Base-by-base conservation (phyloP, 2,888 invertebrate species). In the Urechis unicinctus region DNA sequence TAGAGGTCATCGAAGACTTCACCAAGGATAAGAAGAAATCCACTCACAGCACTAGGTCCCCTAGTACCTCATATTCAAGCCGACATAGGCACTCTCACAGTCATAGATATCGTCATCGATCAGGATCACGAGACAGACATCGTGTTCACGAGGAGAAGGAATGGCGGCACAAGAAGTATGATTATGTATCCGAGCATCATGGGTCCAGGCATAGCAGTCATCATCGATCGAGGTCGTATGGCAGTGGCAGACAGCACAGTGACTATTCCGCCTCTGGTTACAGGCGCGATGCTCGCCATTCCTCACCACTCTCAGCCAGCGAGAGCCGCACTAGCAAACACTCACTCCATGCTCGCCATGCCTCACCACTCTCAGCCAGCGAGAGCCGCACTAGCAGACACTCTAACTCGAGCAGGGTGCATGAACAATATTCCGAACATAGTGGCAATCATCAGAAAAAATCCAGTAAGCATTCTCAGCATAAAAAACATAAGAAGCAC, bases 401-500 rank as follows among this genome's bases (percentile, higher is more conserved):
- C 36, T 13, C 36, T 9, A 36, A 17, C 36, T 17, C 17, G 9
- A 17, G 17, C 9, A 17, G 9, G 9, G 36, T 36, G 9, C 17
- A 36, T 17, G 36, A 36, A 17, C n/a, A n/a, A n/a, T n/a, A n/a
- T n/a, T n/a, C n/a, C n/a, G n/a, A n/a, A n/a, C n/a, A n/a, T n/a
- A n/a, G n/a, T n/a, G n/a, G n/a, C n/a, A n/a, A n/a, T n/a, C n/a
- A n/a, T n/a, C n/a, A n/a, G n/a, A n/a, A n/a, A n/a, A 45, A 46
- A 42, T 26, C 56, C 53, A 41, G 52, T 51, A 31, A 56, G 49
- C 3, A 43, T 36, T 21, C 36, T 28, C 31, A 50, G 5, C 41
- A 43, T 21, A 41, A 43, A 24, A 62, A 56, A 30, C 62, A 58
- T 17, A 62, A 62, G 9, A 64, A 62, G 29, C 55, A 62, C 24